Percentiles rank a stretch among this genome's conserved stretches.
Evolutionary conservation across 2,797 vertebrate genomes (phyloP).

Genomic region (Gobionotothen gibberifrons): DNA sequence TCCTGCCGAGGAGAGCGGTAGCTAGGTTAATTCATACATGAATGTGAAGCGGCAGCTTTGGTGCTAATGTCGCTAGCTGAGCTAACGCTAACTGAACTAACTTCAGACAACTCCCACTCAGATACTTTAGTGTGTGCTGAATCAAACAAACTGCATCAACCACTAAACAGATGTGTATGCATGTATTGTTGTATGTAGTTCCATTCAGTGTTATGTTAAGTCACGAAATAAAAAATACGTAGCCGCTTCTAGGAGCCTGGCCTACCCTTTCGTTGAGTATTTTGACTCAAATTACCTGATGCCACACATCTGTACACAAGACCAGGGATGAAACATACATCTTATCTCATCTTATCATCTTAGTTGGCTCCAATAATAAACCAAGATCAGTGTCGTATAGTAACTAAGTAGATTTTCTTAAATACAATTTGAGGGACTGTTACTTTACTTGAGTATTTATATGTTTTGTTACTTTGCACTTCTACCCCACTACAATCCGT

Average conservation of each 20-base stretch:
- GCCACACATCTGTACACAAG: no score
- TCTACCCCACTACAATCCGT: no score
- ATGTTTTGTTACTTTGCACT: no score
- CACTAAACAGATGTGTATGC: fast-evolving
- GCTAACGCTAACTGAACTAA: constrained; percentile 28
- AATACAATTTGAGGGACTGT: no score
- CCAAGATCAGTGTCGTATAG: no score
- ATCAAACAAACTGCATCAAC: not conserved
- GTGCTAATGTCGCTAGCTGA: not conserved
- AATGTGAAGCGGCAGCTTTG: not conserved
- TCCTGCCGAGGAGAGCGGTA: fast-evolving
- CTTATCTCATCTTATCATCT: no score
- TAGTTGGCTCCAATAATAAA: not conserved
- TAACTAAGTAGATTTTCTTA: no score
- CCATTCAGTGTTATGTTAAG: fast-evolving
- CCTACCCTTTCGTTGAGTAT: no score
- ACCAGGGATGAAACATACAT: not conserved
- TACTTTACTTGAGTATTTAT: no score
- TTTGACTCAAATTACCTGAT: not conserved
- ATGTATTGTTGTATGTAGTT: not conserved
- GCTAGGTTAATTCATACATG: fast-evolving
- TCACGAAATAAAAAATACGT: not conserved
- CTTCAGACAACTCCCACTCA: not conserved
- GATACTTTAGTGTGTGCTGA: not conserved
- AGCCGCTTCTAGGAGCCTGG: not conserved